A percentile compares a stretch with the other conserved stretches of the same genome.
Evolutionary conservation across 2,888 invertebrate species (phyloP).

Genomic region (Anthophora plumipes): DNA sequence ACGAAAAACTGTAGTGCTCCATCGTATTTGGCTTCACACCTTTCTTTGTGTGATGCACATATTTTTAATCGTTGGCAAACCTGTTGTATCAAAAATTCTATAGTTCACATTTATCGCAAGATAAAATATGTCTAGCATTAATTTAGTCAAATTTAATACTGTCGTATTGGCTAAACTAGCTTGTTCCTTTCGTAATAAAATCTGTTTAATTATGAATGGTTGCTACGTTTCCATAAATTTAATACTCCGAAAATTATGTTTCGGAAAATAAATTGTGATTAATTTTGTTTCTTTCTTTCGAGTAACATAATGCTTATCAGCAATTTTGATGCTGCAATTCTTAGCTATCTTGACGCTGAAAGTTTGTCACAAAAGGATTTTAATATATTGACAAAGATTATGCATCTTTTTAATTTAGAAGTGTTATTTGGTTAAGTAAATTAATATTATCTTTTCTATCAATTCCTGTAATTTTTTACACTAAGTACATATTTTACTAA

Average conservation of each 20-base stretch:
- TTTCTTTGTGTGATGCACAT: background rate
- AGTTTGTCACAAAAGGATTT: too few species aligned
- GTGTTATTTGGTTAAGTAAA: too few species aligned
- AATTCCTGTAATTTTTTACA: background rate
- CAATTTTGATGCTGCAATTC: background rate
- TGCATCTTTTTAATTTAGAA: too few species aligned
- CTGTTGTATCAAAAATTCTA: constrained; percentile 1
- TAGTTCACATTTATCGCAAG: background rate
- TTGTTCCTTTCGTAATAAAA: background rate
- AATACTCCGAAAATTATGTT: background rate
- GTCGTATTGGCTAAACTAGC: background rate
- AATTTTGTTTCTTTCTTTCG: background rate
- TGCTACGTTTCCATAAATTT: background rate
- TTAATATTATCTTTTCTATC: too few species aligned
- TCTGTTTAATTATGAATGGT: background rate
- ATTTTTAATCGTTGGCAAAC: background rate
- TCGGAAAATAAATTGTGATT: background rate
- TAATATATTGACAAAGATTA: too few species aligned
- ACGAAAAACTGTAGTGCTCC: background rate
- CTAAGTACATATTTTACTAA: background rate
- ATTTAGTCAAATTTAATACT: constrained; percentile 4
- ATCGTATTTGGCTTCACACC: background rate
- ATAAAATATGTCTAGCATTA: background rate
- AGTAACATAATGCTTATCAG: background rate
- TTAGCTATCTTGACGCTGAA: too few species aligned